These are phyloP conservation scores for human (Homo sapiens) DNA, from an alignment of 2,113 vertebrate species.

Conservation along the genomic window DNA sequence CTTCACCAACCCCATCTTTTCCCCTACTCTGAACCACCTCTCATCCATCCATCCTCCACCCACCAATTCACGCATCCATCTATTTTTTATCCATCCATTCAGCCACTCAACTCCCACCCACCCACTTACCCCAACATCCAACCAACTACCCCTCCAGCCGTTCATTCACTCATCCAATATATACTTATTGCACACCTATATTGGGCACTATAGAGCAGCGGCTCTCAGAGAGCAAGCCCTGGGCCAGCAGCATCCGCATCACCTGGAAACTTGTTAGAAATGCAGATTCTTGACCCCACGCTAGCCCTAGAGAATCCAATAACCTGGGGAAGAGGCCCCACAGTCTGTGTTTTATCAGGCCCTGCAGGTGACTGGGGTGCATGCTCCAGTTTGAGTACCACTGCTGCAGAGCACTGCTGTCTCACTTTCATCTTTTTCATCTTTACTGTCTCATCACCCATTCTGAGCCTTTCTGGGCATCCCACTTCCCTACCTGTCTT, in stretches of 20 bases:
- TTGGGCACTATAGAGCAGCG: fast-evolving
- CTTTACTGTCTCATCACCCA: neutral
- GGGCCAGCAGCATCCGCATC: neutral
- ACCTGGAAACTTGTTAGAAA: neutral
- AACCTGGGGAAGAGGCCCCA: neutral
- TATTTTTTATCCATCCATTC: neutral
- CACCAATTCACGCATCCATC: neutral
- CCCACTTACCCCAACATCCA: neutral
- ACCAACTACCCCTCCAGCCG: neutral
- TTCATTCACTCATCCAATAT: neutral
- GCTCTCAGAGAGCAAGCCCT: neutral
- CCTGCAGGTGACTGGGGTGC: neutral
- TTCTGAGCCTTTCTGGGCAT: neutral
- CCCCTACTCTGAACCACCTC: neutral
- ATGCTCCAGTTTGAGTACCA: neutral
- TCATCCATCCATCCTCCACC: neutral
- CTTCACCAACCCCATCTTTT: neutral
- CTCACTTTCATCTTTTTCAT: neutral
- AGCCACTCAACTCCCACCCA: neutral
- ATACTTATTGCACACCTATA: neutral
- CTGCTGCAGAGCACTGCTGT: neutral
- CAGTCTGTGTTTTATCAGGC: neutral
- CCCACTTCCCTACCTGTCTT: neutral
- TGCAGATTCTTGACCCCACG: neutral
- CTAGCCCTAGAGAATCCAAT: neutral